These are phyloP conservation scores for Saguinus midas DNA, from an alignment of 2,113 vertebrate genomes.

Conservation along the genomic window DNA sequence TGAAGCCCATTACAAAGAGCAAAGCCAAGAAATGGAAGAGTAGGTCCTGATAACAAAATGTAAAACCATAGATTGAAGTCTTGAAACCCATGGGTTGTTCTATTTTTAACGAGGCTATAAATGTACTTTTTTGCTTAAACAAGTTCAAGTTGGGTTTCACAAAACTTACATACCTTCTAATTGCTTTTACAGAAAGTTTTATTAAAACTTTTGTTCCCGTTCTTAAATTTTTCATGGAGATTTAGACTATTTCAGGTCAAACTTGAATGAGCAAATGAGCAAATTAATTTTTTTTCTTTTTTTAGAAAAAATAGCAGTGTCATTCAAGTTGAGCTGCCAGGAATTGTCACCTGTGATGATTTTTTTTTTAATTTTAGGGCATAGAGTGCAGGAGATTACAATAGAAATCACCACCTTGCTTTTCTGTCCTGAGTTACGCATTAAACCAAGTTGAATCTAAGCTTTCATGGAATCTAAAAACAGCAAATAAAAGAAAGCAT, in stretches of 20 bases:
- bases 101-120: not conserved
- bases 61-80: not conserved
- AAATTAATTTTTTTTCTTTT: not conserved
- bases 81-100: not conserved
- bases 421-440: not conserved
- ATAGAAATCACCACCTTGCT: not conserved
- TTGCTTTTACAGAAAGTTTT: not conserved
- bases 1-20: not conserved
- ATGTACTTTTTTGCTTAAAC: not conserved
- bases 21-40: not conserved
- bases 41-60: not conserved
- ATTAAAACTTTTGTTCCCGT: not conserved
- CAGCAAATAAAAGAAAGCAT: conserved; percentile 72
- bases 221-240: not conserved
- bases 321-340: not conserved
- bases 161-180: not conserved
- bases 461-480: conserved; percentile 70
- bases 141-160: not conserved
- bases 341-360: not conserved
- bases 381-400: not conserved
- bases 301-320: not conserved
- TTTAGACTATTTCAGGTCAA: not conserved
- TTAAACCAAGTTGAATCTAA: conserved; percentile 57
- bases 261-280: not conserved
- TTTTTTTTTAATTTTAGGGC: not conserved